Evolutionary conservation across 1,140 invertebrate species (phyloP).

Genomic region (Melipona quadrifasciata): DNA sequence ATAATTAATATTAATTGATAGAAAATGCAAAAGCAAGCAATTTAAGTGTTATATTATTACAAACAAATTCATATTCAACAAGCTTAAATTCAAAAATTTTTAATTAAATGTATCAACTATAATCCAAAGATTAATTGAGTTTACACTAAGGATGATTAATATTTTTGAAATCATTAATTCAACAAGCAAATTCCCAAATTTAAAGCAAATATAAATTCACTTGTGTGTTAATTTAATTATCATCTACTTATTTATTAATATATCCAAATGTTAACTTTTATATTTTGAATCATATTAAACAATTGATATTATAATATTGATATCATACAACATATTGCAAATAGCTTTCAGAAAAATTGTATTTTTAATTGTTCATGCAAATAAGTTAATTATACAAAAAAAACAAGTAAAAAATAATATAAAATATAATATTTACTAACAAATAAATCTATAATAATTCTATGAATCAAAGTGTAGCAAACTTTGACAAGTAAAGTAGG

Average conservation of each 20-base stretch:
- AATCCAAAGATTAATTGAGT: not conserved
- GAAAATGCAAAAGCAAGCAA: conserved; percentile 54
- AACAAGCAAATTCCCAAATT: conserved; percentile 19
- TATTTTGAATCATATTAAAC: conserved; percentile 17
- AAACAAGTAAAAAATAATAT: conserved; percentile 3
- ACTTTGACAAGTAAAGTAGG: conserved; percentile 82
- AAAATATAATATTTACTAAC: conserved; percentile 35
- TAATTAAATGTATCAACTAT: not conserved
- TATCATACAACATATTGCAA: not conserved
- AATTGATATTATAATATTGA: conserved; percentile 13
- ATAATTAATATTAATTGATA: conserved; percentile 49
- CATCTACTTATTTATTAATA: conserved; percentile 17
- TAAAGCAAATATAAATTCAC: conserved; percentile 16
- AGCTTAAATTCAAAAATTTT: not conserved
- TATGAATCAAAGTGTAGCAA: conserved; percentile 75
- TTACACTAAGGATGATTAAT: not conserved
- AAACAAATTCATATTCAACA: not conserved
- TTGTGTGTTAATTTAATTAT: not conserved
- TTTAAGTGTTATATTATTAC: conserved; percentile 19
- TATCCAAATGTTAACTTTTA: conserved; percentile 11
- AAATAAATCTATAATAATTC: conserved; percentile 65
- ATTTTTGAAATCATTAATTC: conserved; percentile 1
- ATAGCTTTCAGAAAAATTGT: conserved; percentile 6
- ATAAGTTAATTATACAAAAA: conserved; percentile 25
- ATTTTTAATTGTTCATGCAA: conserved; percentile 44